Percentiles rank a stretch among this genome's conserved stretches.
phyloP scores from a whole-genome alignment of 35 echinoderm and acorn worm species.

The Holothuria glaberrima region DNA sequence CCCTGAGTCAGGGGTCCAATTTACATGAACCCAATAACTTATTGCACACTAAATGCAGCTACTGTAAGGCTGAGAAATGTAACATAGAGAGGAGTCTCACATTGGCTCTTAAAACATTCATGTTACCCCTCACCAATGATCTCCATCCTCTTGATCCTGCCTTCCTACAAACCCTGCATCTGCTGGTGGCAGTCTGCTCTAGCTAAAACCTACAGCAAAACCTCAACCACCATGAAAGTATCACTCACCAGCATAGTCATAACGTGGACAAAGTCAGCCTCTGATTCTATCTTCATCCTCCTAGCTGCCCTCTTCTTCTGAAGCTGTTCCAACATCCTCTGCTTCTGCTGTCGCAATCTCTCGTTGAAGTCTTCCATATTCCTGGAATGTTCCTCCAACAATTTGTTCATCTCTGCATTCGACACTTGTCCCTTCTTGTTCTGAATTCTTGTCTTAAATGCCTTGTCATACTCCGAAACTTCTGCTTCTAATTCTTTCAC shows the following conservation, averaged over 20 bases:
- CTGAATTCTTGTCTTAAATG: conserved; percentile 42
- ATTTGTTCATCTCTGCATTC: conserved; percentile 53
- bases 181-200: no score
- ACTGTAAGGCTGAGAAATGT: no score
- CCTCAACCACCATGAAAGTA: no score
- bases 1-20: no score
- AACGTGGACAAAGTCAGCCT: conserved; percentile 46
- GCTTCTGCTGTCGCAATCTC: conserved; percentile 61
- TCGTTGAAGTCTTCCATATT: conserved; percentile 68
- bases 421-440: conserved; percentile 61
- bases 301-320: conserved; percentile 16
- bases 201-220: no score
- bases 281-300: conserved; percentile 31
- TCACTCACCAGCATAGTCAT: conserved; percentile 34
- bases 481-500: conserved; percentile 57
- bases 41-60: no score
- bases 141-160: no score
- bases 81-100: no score
- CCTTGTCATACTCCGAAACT: conserved; percentile 55
- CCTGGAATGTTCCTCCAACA: conserved; percentile 71
- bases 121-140: no score
- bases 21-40: no score
- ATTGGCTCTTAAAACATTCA: no score
- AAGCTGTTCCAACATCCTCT: conserved; percentile 35
- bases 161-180: no score